Percentiles rank a stretch among this genome's conserved stretches.
Conservation (phyloP, 2,888 invertebrate genomes). For the Ormyrus pomaceus region DNA sequence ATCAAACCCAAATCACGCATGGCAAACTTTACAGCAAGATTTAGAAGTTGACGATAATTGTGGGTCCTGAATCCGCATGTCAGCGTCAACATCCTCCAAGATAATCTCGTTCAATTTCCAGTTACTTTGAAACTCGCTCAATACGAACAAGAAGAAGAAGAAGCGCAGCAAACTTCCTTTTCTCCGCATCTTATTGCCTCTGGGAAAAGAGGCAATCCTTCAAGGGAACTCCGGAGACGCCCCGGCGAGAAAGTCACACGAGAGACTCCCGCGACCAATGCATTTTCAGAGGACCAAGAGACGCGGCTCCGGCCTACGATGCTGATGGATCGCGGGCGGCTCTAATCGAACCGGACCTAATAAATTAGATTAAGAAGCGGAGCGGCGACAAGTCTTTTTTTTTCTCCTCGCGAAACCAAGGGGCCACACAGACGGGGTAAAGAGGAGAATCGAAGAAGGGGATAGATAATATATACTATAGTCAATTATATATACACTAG, state of each 20-base stretch:
- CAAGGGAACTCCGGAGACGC: background rate
- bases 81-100: too few species aligned
- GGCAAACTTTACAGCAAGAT: too few species aligned
- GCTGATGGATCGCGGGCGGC: background rate
- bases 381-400: background rate
- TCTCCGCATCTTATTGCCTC: background rate
- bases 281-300: slow-evolving; percentile 5
- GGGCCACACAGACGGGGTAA: background rate
- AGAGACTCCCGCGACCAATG: background rate
- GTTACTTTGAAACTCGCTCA: slow-evolving; percentile 30
- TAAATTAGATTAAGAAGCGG: background rate
- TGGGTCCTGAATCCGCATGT: too few species aligned
- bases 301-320: background rate
- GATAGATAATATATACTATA: slow-evolving; percentile 33
- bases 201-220: too few species aligned
- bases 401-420: slow-evolving; percentile 3
- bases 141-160: background rate
- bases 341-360: background rate
- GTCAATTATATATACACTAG: slow-evolving; percentile 49
- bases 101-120: slow-evolving; percentile 37
- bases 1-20: too few species aligned
- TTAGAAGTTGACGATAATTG: too few species aligned
- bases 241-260: background rate
- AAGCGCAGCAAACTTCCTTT: background rate
- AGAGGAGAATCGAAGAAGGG: background rate